A percentile compares a stretch with the other conserved stretches of the same genome.
Conservation (phyloP, 2,113 vertebrate species). For the Indicator maculatus region DNA sequence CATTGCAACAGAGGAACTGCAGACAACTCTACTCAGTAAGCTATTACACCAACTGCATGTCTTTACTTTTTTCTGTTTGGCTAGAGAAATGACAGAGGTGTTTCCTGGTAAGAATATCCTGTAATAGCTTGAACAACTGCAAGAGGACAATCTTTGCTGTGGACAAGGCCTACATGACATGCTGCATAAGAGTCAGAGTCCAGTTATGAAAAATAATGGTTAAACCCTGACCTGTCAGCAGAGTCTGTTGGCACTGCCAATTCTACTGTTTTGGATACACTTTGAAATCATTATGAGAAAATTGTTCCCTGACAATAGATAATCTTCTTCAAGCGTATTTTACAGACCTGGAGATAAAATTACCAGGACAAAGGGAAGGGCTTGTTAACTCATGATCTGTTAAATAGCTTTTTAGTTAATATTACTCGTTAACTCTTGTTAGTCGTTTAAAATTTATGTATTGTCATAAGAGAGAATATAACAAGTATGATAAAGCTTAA, state of each 20-base stretch:
- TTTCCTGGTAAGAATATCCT: background rate
- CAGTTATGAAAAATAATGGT: background rate
- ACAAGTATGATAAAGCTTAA: background rate
- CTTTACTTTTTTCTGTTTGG: background rate
- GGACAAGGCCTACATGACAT: background rate
- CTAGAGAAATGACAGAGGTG: background rate
- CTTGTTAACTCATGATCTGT: background rate
- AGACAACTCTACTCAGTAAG: background rate
- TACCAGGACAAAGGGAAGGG: background rate
- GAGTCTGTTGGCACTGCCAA: background rate
- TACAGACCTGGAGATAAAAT: background rate
- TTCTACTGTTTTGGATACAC: background rate
- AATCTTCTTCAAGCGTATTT: background rate
- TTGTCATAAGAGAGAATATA: background rate
- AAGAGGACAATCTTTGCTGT: background rate
- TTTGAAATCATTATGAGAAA: background rate
- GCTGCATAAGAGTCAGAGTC: background rate
- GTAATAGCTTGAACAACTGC: accelerated
- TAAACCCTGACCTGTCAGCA: background rate
- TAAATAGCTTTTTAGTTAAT: background rate
- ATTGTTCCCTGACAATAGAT: background rate
- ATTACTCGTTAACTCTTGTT: background rate
- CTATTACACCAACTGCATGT: accelerated
- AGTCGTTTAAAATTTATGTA: background rate
- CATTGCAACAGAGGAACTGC: background rate